A percentile compares a stretch with the other conserved stretches of the same genome.
These are phyloP conservation scores for Oscheius sp. DNA, from an alignment of 1,140 invertebrate genomes.

Conservation along the genomic window DNA sequence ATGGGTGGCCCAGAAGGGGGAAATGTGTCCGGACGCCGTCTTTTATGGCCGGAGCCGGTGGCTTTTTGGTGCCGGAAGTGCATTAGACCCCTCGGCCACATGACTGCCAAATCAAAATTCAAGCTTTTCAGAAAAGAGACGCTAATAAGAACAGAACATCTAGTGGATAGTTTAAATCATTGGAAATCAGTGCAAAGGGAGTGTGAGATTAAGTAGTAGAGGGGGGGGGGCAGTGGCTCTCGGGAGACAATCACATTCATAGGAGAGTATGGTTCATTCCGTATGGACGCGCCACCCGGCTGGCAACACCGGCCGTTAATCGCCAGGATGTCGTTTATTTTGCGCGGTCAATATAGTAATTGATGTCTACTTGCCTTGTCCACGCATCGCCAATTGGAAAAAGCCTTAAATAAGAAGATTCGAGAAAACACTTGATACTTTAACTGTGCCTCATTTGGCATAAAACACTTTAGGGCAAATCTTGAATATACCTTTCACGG, in stretches of 20 bases:
- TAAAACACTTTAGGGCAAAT: not conserved
- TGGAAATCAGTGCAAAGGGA: not conserved
- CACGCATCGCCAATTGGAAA: not conserved
- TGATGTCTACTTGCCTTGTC: too few species aligned
- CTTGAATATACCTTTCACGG: not conserved
- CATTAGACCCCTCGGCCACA: not conserved
- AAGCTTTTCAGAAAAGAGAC: too few species aligned
- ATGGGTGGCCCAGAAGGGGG: too few species aligned
- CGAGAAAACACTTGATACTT: not conserved
- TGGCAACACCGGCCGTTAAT: not conserved
- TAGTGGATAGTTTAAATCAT: too few species aligned
- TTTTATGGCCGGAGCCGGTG: not conserved
- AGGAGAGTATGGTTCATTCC: slow-evolving; percentile 8
- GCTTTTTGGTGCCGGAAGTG: slow-evolving; percentile 10
- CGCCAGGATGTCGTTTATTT: not conserved
- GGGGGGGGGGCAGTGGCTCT: too few species aligned
- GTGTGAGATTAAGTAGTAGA: too few species aligned
- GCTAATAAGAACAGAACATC: too few species aligned
- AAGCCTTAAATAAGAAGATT: not conserved
- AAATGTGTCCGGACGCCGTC: not conserved
- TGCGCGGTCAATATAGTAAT: too few species aligned
- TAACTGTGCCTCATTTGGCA: too few species aligned
- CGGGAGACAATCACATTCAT: not conserved
- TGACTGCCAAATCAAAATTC: too few species aligned
- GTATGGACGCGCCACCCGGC: not conserved